Evolutionary conservation across 2,113 vertebrate genomes (phyloP).

Genomic region (Corythoichthys haematopterus): DNA sequence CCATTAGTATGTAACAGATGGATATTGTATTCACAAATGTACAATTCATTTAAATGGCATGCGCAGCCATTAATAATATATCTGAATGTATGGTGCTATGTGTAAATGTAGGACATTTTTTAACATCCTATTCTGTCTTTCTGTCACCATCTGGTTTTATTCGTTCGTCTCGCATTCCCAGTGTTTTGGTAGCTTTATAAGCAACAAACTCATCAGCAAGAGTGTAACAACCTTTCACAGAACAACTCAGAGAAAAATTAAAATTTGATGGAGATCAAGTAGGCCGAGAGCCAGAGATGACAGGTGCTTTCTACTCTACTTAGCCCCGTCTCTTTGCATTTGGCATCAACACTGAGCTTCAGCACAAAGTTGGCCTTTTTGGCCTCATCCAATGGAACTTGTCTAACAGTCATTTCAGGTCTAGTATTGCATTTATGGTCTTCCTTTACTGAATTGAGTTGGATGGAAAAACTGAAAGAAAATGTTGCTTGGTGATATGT

Average conservation of each 20-base stretch:
- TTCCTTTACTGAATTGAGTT: conserved; percentile 40
- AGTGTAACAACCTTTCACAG: conserved; percentile 69
- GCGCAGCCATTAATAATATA: conserved; percentile 31
- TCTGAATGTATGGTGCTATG: conserved; percentile 6
- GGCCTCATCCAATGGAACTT: conserved; percentile 73
- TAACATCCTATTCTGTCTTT: conserved; percentile 2
- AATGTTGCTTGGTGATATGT: not conserved
- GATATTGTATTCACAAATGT: conserved; percentile 45
- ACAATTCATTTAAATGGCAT: conserved; percentile 43
- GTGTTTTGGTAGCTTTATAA: conserved; percentile 30
- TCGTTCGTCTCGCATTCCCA: conserved; percentile 22
- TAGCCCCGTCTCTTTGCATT: conserved; percentile 91
- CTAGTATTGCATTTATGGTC: conserved; percentile 55
- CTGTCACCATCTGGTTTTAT: conserved; percentile 3
- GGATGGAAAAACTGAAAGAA: conserved; percentile 32
- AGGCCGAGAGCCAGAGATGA: conserved; percentile 88
- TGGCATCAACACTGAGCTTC: conserved; percentile 58
- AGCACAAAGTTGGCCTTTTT: conserved; percentile 71
- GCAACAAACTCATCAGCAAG: conserved; percentile 25
- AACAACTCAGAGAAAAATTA: conserved; percentile 89
- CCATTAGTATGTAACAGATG: conserved; percentile 53
- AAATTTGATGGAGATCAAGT: conserved; percentile 99
- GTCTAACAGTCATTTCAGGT: conserved; percentile 69
- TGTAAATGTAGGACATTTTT: conserved; percentile 8
- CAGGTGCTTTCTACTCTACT: conserved; percentile 98